These are phyloP conservation scores for Tipula unca DNA, from an alignment of 2,888 invertebrate genomes.

Conservation along the genomic window DNA sequence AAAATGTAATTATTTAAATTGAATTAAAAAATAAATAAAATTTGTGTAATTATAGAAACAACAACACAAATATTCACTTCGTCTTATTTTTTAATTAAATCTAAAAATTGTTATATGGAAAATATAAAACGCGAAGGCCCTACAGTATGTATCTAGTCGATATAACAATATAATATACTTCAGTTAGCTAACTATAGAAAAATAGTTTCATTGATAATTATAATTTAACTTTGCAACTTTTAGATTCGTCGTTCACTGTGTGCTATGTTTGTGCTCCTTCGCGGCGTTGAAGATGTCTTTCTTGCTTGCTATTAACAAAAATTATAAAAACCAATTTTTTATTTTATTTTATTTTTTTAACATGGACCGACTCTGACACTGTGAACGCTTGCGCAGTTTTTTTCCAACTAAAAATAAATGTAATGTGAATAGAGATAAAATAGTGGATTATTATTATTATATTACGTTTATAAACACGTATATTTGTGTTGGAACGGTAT, in stretches of 20 bases:
- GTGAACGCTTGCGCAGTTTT: constrained; percentile 4
- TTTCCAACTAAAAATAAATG: background rate
- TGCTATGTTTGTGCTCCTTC: background rate
- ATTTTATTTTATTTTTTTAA: background rate
- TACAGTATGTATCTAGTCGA: background rate
- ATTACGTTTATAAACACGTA: background rate
- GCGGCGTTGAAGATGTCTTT: background rate
- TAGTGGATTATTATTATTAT: background rate
- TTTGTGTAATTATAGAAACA: background rate
- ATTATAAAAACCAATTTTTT: background rate
- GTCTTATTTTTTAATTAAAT: background rate
- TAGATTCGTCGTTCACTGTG: background rate
- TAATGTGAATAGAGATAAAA: background rate
- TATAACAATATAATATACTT: background rate
- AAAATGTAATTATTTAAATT: background rate
- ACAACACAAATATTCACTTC: background rate
- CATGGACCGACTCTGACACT: background rate
- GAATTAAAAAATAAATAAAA: background rate
- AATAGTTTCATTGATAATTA: background rate
- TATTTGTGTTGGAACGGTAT: background rate
- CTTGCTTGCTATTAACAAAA: background rate
- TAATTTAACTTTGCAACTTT: background rate
- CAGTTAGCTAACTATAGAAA: background rate
- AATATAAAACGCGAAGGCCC: background rate
- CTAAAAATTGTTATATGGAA: background rate